Conservation (phyloP, 2,113 vertebrate genomes). For the Octodon degus region DNA sequence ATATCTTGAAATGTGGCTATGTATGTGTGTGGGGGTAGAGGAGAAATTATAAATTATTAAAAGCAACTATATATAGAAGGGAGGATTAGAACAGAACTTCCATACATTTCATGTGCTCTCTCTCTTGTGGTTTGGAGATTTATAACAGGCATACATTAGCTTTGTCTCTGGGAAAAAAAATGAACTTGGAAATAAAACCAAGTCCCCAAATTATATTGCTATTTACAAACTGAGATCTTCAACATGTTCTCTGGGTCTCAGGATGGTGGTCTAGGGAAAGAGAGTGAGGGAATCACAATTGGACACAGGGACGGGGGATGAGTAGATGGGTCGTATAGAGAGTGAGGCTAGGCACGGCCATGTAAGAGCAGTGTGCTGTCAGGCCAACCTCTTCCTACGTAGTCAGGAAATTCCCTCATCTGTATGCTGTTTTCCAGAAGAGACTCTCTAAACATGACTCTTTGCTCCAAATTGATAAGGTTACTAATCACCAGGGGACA, state of each 20-base stretch:
- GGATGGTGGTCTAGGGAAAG: accelerated
- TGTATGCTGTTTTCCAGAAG: conserved; percentile 53
- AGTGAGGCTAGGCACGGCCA: not conserved
- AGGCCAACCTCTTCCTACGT: conserved; percentile 14
- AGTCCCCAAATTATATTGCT: not conserved
- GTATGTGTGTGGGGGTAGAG: not conserved
- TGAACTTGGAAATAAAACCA: not conserved
- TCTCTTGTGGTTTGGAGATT: not conserved
- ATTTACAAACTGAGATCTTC: not conserved
- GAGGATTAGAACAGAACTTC: not conserved
- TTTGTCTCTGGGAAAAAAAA: not conserved
- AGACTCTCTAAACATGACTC: conserved; percentile 59
- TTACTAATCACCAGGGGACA: conserved; percentile 80
- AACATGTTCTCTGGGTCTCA: not conserved
- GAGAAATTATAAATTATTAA: not conserved
- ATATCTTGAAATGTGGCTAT: not conserved
- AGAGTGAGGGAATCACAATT: not conserved
- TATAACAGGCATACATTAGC: not conserved
- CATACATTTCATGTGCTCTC: not conserved
- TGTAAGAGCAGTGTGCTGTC: not conserved
- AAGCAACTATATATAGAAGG: not conserved
- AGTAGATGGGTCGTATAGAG: not conserved
- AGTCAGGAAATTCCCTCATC: conserved; percentile 61
- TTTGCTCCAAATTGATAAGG: conserved; percentile 78
- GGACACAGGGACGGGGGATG: not conserved